phyloP scores from a whole-genome alignment of 2,113 vertebrate species.

The Takifugu bimaculatus region DNA sequence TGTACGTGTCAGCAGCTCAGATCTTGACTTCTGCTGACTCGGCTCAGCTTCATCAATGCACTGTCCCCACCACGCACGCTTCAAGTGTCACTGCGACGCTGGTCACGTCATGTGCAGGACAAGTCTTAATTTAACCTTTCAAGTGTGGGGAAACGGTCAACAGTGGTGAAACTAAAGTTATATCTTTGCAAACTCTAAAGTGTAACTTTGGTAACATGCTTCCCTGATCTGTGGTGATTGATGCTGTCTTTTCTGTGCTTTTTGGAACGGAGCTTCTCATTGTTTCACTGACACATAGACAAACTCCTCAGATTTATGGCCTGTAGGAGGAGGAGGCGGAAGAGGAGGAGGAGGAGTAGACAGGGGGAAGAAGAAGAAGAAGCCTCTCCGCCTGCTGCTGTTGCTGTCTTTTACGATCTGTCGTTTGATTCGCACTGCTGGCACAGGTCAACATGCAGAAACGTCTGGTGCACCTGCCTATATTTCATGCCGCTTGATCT shows the following conservation, averaged over 20 bases:
- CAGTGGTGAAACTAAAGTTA: too few relatives aligned
- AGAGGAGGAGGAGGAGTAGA: not conserved
- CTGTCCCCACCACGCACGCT: constrained; percentile 6
- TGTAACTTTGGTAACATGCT: not conserved
- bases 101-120: too few relatives aligned
- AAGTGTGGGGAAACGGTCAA: too few relatives aligned
- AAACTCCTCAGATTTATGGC: constrained; percentile 8
- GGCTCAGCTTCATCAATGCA: constrained; percentile 1
- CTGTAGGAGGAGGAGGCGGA: not conserved
- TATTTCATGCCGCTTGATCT: constrained; percentile 4
- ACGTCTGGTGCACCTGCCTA: not conserved
- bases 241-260: not conserved
- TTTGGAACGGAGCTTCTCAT: constrained; percentile 3
- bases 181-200: too few relatives aligned
- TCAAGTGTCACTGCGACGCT: not conserved
- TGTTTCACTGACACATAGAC: constrained; percentile 3
- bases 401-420: constrained; percentile 2
- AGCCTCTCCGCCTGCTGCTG: constrained; percentile 13
- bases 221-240: not conserved
- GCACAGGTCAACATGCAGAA: not conserved
- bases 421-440: constrained; percentile 3
- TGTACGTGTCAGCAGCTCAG: constrained; percentile 10
- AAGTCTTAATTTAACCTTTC: too few relatives aligned
- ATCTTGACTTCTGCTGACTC: constrained; percentile 4
- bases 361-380: not conserved